Base-by-base conservation (phyloP, 2,888 invertebrate species). In the Yponomeuta evonymella region DNA sequence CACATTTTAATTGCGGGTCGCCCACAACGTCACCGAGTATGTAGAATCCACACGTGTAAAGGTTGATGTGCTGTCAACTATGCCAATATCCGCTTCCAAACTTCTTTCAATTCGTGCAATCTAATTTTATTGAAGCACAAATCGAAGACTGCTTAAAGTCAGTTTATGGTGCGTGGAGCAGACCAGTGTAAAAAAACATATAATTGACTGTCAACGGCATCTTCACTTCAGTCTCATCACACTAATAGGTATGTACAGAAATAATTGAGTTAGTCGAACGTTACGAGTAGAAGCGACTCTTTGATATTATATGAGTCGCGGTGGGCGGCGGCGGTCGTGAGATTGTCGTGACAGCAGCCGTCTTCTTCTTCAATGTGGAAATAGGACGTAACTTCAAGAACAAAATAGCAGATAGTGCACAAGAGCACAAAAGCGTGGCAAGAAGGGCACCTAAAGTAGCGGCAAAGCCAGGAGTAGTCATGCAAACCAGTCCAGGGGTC, bases 401-500 rank as follows among this genome's bases (percentile, higher is more conserved):
- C 29, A 98, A 93, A 78, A 98, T 95, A 33, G 97, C 96, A 70
- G 98, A 97, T 75, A 97, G 94, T 51, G 97, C 93, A 82, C 97
- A 98, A 11, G 98, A 97, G 72, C 96, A 95, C 72, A 98, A 91
- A 76, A 98, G 91, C 70, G 98, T 96, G 71, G 95, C 96, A 72
- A 98, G 93, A 36, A 98, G 93, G 68, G 98, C 94, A 70, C 97
- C 94, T 48, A 98, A 92, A 48, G 97, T 97, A 51, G 97, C 96
- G 63, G 97, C 96, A 81, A 98, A 98, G 12, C 98, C 97, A n/a
- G 97, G 96, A 5, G 97, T 97, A 0, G 98, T 97, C 97, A 98
- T 97, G 87, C 98, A 98, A 75, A 98, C 97, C 73, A 97, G 90
- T 3, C 95, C 94, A 3, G 97, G 96, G 0, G 97, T 94, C 15